Conservation (phyloP, 2,888 invertebrate species). For the Melinaea menophilus region DNA sequence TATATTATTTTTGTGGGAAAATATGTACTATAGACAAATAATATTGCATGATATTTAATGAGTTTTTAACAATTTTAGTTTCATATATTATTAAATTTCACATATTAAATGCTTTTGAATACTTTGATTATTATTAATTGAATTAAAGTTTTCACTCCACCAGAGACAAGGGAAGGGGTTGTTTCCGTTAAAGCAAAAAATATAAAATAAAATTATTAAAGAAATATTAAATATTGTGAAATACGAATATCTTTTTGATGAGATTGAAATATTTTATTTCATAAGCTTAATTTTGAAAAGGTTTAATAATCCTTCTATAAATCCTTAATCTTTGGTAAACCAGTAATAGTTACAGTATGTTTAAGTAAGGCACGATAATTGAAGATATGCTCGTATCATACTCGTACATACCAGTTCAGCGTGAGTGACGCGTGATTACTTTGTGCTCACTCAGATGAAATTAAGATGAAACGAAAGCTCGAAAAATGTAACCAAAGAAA, state of each 20-base stretch:
- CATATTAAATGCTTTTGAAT: no score
- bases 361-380: conserved; percentile 78
- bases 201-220: no score
- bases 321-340: conserved; percentile 38
- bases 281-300: neutral
- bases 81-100: no score
- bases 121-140: no score
- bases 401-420: conserved; percentile 58
- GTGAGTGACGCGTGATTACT: conserved; percentile 67
- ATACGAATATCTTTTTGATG: neutral
- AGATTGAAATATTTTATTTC: neutral
- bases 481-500: conserved; percentile 21
- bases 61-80: no score
- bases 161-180: no score
- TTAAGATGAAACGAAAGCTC: conserved; percentile 36
- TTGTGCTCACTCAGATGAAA: conserved; percentile 48
- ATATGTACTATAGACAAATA: no score
- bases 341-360: conserved; percentile 64
- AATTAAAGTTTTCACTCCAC: no score
- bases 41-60: no score
- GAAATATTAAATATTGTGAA: no score
- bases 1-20: no score
- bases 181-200: no score
- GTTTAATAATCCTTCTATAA: neutral
- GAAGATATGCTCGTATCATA: conserved; percentile 72